A percentile compares a stretch with the other conserved stretches of the same genome.
Evolutionary conservation across 1,140 invertebrate species (phyloP).

Genomic region (Neuroterus valhalla): DNA sequence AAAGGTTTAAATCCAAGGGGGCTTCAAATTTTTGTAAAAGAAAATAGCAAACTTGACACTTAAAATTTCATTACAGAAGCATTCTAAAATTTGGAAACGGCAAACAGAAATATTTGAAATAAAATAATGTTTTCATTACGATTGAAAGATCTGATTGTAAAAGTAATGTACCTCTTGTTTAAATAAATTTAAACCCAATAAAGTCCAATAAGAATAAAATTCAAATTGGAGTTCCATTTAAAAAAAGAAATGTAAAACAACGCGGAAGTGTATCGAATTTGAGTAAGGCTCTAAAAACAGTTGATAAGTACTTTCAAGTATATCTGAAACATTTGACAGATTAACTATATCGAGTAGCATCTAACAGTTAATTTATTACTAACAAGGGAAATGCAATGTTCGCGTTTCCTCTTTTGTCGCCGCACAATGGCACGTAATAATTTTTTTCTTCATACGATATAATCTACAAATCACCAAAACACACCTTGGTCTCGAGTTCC

Average conservation of each 20-base stretch:
- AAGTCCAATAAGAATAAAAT: slow-evolving; percentile 48
- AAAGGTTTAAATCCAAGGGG: too few species aligned
- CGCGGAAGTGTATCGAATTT: slow-evolving; percentile 61
- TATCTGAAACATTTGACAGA: slow-evolving; percentile 72
- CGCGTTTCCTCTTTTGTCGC: slow-evolving; percentile 64
- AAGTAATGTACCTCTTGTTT: too few species aligned
- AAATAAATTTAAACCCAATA: slow-evolving; percentile 40
- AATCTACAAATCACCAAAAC: slow-evolving; percentile 60
- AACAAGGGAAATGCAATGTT: slow-evolving; percentile 67
- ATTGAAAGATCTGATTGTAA: too few species aligned
- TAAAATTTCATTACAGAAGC: too few species aligned
- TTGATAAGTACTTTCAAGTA: slow-evolving; percentile 74
- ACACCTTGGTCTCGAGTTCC: slow-evolving; percentile 48
- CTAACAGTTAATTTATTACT: slow-evolving; percentile 69
- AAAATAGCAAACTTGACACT: too few species aligned
- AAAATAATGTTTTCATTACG: too few species aligned
- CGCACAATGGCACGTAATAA: slow-evolving; percentile 70
- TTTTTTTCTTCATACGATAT: slow-evolving; percentile 54
- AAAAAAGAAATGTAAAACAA: slow-evolving; percentile 46
- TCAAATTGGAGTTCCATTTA: slow-evolving; percentile 33
- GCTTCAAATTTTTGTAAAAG: too few species aligned
- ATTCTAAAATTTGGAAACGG: too few species aligned
- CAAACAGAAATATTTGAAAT: too few species aligned
- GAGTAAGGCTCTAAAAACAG: slow-evolving; percentile 71
- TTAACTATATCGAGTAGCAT: slow-evolving; percentile 67